Conservation (phyloP, 2,797 vertebrate genomes). For the Chaetodon trifasciatus region DNA sequence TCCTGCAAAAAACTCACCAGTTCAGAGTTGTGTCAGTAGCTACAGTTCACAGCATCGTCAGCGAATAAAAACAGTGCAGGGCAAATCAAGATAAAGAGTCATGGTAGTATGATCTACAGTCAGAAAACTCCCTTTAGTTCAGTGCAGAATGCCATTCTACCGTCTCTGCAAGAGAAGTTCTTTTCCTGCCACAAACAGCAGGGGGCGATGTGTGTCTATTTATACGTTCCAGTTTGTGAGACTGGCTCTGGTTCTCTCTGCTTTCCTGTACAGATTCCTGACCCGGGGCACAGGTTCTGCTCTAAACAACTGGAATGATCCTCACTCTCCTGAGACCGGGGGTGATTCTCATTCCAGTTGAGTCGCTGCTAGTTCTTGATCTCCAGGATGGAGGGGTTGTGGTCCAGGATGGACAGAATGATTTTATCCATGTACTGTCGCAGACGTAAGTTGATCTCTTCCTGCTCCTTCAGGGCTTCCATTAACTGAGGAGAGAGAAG, state of each 20-base stretch:
- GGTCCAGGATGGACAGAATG: slow-evolving; percentile 96
- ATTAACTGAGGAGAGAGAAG: slow-evolving; percentile 88
- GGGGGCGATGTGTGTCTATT: slow-evolving; percentile 65
- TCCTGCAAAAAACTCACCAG: slow-evolving; percentile 37
- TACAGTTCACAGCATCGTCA: slow-evolving; percentile 58
- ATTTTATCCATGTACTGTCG: slow-evolving; percentile 99
- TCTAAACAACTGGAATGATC: slow-evolving; percentile 62
- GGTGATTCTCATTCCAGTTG: slow-evolving; percentile 58
- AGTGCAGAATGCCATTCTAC: slow-evolving; percentile 19
- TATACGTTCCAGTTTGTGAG: slow-evolving; percentile 34
- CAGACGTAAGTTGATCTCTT: slow-evolving; percentile 95
- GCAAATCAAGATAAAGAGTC: slow-evolving; percentile 44
- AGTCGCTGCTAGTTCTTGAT: slow-evolving; percentile 91
- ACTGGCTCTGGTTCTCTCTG: slow-evolving; percentile 35
- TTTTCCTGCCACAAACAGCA: slow-evolving; percentile 67
- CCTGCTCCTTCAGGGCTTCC: slow-evolving; percentile 98
- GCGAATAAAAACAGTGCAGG: slow-evolving; percentile 48
- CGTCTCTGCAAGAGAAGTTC: slow-evolving; percentile 16
- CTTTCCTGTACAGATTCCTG: slow-evolving; percentile 31
- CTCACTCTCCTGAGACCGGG: slow-evolving; percentile 10
- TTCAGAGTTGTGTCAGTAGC: slow-evolving; percentile 35
- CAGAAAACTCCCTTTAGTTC: slow-evolving; percentile 59
- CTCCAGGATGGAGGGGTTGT: slow-evolving; percentile 97
- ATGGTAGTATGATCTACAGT: slow-evolving; percentile 51
- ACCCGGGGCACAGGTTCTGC: slow-evolving; percentile 14